Conservation (phyloP, 2,888 invertebrate species). For the Drosophila affinis region DNA sequence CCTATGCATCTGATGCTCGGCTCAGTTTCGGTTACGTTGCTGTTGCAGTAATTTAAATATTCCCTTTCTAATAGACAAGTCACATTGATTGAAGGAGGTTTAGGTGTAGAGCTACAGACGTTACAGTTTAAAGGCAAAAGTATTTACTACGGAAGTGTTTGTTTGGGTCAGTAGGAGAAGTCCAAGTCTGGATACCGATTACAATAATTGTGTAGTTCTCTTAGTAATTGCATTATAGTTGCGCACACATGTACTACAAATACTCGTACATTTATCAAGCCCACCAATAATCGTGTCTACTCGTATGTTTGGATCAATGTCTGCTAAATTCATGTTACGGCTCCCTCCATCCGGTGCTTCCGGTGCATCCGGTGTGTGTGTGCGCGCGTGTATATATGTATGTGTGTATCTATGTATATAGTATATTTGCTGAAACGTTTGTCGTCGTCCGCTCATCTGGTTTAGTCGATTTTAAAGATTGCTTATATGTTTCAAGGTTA, state of each 20-base stretch:
- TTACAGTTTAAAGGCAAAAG: slow-evolving; percentile 54
- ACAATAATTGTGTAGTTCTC: slow-evolving; percentile 37
- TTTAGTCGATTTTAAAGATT: slow-evolving; percentile 77
- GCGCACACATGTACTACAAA: slow-evolving; percentile 59
- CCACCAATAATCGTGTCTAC: slow-evolving; percentile 61
- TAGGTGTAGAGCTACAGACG: slow-evolving; percentile 47
- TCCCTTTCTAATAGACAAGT: slow-evolving; percentile 73
- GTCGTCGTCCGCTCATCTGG: slow-evolving; percentile 41
- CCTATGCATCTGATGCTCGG: slow-evolving; percentile 67
- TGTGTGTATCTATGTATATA: slow-evolving; percentile 15
- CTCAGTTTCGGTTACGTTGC: slow-evolving; percentile 12
- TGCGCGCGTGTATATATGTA: slow-evolving; percentile 14
- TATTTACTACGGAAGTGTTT: slow-evolving; percentile 59
- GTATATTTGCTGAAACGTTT: slow-evolving; percentile 48
- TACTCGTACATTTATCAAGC: slow-evolving; percentile 57
- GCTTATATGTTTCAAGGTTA: slow-evolving; percentile 80
- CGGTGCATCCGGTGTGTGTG: slow-evolving; percentile 8
- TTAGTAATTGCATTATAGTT: slow-evolving; percentile 45
- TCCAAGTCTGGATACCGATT: slow-evolving; percentile 39
- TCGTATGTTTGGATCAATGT: slow-evolving; percentile 27
- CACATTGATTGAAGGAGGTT: slow-evolving; percentile 80
- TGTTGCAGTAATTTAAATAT: slow-evolving; percentile 10
- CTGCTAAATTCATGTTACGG: slow-evolving; percentile 52
- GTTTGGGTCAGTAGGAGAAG: slow-evolving; percentile 26
- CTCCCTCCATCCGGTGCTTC: slow-evolving; percentile 19